Percentiles rank a stretch among this genome's conserved stretches.
phyloP scores from a whole-genome alignment of 2,888 invertebrate genomes.

The Cheilosia pagana region DNA sequence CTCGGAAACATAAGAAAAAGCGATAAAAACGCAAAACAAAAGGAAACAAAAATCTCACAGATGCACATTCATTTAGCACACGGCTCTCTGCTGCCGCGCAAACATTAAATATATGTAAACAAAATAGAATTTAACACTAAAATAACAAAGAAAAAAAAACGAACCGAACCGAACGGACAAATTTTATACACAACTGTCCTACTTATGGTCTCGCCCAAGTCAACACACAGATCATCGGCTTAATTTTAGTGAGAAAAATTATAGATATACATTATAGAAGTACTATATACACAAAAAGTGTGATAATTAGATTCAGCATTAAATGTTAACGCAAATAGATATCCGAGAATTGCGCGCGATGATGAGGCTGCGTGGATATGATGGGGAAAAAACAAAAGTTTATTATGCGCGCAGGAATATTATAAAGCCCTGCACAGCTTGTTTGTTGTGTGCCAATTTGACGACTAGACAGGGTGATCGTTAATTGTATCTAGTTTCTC shows the following conservation, averaged over 20 bases:
- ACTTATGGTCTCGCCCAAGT: conserved; percentile 32
- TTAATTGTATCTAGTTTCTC: conserved; percentile 10
- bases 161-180: not conserved
- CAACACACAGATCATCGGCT: conserved; percentile 34
- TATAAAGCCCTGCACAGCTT: conserved; percentile 7
- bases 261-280: not conserved
- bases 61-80: conserved; percentile 48
- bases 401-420: conserved; percentile 17
- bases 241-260: conserved; percentile 34
- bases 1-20: conserved; percentile 13
- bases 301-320: conserved; percentile 36
- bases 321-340: conserved; percentile 45
- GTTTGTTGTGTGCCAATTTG: not conserved
- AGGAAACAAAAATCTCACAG: conserved; percentile 15
- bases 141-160: conserved; percentile 7
- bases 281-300: conserved; percentile 20
- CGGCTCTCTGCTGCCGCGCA: conserved; percentile 11
- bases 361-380: not conserved
- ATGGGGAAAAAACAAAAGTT: conserved; percentile 19
- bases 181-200: conserved; percentile 22
- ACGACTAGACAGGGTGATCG: conserved; percentile 15
- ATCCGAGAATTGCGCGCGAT: not conserved
- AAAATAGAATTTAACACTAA: conserved; percentile 34
- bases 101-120: conserved; percentile 52
- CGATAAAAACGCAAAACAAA: conserved; percentile 14